A percentile compares a stretch with the other conserved stretches of the same genome.
Evolutionary conservation across 2,113 vertebrate genomes (phyloP).

Genomic region (Pangasianodon hypophthalmus): DNA sequence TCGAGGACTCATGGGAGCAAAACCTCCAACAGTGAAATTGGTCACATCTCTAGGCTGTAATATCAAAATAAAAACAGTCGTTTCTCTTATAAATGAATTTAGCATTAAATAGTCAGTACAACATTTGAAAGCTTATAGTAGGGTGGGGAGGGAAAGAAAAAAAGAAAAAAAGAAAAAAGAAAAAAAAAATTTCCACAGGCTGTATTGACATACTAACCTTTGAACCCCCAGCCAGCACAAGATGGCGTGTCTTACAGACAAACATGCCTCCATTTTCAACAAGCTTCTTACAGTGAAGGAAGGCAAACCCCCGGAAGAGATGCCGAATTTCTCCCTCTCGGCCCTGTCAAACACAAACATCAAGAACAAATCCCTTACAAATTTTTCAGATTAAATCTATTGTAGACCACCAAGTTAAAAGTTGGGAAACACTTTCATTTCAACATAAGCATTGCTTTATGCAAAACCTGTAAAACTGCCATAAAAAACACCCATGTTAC

Average conservation of each 20-base stretch:
- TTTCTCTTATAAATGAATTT: not conserved
- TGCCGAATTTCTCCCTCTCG: constrained; percentile 92
- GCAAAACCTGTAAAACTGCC: too few species aligned
- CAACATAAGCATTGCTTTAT: too few species aligned
- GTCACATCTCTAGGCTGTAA: constrained; percentile 90
- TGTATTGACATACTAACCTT: constrained; percentile 76
- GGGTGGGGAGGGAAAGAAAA: too few species aligned
- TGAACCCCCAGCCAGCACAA: constrained; percentile 89
- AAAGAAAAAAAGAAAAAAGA: not conserved
- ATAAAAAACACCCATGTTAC: too few species aligned
- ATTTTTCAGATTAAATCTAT: not conserved
- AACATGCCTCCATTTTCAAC: constrained; percentile 97
- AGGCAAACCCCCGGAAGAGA: constrained; percentile 87
- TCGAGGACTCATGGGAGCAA: constrained; percentile 91
- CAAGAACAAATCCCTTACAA: not conserved
- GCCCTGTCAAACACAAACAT: constrained; percentile 70
- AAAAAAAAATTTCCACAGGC: too few species aligned
- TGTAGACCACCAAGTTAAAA: too few species aligned
- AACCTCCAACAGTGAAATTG: constrained; percentile 88
- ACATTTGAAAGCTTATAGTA: too few species aligned
- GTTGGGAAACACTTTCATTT: too few species aligned
- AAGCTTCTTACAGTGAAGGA: constrained; percentile 96
- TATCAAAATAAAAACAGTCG: not conserved
- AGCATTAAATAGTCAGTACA: not conserved
- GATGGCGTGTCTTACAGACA: constrained; percentile 88